Conservation (phyloP, 2,797 vertebrate species). For the Spinus olivaceus region DNA sequence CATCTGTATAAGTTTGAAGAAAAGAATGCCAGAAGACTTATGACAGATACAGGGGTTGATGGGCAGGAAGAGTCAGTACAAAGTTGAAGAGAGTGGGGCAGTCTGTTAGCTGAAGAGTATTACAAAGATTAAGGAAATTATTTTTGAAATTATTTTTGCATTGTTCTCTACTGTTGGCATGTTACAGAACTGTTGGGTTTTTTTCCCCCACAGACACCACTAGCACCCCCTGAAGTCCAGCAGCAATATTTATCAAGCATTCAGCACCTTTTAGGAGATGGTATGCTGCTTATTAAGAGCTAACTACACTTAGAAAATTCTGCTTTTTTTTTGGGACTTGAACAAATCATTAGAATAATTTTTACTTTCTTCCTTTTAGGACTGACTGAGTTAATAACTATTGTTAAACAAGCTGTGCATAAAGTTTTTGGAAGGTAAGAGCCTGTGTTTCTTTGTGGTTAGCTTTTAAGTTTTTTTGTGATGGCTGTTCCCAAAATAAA, state of each 20-base stretch:
- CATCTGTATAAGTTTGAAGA: neutral
- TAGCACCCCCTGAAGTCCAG: conserved; percentile 93
- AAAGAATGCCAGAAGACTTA: neutral
- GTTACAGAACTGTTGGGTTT: neutral
- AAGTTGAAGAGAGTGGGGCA: neutral
- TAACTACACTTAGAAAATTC: neutral
- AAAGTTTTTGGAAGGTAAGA: conserved; percentile 86
- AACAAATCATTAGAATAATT: neutral
- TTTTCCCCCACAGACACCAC: conserved; percentile 73
- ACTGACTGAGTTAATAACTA: conserved; percentile 86
- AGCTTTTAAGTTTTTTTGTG: neutral
- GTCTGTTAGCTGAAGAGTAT: neutral
- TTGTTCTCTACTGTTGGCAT: neutral
- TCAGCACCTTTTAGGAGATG: conserved; percentile 94
- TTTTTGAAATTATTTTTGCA: neutral
- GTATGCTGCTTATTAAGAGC: conserved; percentile 67
- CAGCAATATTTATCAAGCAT: conserved; percentile 98
- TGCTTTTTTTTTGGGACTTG: neutral
- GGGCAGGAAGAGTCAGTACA: neutral
- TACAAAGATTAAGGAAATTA: neutral
- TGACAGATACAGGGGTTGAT: neutral
- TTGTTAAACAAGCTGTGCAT: conserved; percentile 91
- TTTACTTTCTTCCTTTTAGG: conserved; percentile 73
- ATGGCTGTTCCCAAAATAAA: neutral
- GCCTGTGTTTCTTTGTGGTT: neutral